Percentiles rank a stretch among this genome's conserved stretches.
Conservation (phyloP, 2,888 invertebrate species). For the Pseudanteris insignis region DNA sequence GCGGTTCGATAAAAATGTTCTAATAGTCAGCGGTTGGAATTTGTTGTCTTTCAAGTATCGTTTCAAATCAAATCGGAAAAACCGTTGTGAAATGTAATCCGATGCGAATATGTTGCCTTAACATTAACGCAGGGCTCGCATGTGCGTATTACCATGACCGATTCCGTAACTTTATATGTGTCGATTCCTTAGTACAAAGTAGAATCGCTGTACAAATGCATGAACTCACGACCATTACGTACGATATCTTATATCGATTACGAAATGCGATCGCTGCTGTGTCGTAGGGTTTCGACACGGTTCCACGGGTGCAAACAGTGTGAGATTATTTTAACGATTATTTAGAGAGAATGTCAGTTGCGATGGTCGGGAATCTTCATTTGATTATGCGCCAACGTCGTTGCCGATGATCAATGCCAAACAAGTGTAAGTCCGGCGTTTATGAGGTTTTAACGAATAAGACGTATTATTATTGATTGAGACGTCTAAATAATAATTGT, state of each 20-base stretch:
- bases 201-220: slow-evolving; percentile 48
- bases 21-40: slow-evolving; percentile 27
- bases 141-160: slow-evolving; percentile 44
- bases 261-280: slow-evolving; percentile 55
- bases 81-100: slow-evolving; percentile 43
- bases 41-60: slow-evolving; percentile 31
- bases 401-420: background rate
- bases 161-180: slow-evolving; percentile 41
- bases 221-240: slow-evolving; percentile 57
- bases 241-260: slow-evolving; percentile 53
- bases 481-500: slow-evolving; percentile 20
- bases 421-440: background rate
- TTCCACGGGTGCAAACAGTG: slow-evolving; percentile 42
- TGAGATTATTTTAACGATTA: slow-evolving; percentile 39
- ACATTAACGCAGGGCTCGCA: slow-evolving; percentile 33
- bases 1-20: slow-evolving; percentile 19
- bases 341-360: slow-evolving; percentile 9
- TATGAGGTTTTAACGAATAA: background rate
- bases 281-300: slow-evolving; percentile 55
- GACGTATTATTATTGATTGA: slow-evolving; percentile 3
- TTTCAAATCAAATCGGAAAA: slow-evolving; percentile 40
- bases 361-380: background rate
- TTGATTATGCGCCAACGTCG: background rate
- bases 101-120: slow-evolving; percentile 32
- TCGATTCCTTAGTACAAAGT: slow-evolving; percentile 40